Evolutionary conservation across 2,113 vertebrate genomes (phyloP).

Genomic region (Quiscalus mexicanus): DNA sequence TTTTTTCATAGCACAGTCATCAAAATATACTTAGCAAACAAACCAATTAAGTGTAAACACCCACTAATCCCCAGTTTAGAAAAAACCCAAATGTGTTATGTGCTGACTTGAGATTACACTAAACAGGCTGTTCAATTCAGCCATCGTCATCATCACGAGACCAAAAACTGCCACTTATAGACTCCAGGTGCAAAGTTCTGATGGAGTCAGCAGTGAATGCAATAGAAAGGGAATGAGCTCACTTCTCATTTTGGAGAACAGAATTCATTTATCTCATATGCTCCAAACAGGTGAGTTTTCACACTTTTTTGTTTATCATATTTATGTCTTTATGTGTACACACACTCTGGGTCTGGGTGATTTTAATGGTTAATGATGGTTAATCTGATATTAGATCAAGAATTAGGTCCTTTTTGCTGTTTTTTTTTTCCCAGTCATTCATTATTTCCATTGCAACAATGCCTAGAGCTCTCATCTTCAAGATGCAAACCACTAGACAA

Average conservation of each 20-base stretch:
- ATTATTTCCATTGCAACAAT: background rate
- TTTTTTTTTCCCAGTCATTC: background rate
- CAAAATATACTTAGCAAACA: background rate
- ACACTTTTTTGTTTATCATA: background rate
- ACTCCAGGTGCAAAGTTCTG: background rate
- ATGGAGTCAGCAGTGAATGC: background rate
- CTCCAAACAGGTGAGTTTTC: background rate
- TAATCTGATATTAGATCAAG: background rate
- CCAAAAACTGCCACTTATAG: background rate
- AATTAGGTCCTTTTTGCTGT: background rate
- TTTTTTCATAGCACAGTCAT: background rate
- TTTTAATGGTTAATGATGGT: background rate
- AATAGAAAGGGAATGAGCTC: background rate
- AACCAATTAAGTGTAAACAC: background rate
- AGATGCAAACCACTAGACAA: background rate
- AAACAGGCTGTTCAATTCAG: background rate
- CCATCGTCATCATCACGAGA: background rate
- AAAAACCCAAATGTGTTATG: background rate
- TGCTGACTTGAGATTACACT: background rate
- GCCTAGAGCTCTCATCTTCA: background rate
- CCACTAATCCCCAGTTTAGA: background rate
- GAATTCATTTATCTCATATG: background rate
- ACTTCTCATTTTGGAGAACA: background rate
- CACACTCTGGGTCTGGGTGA: background rate
- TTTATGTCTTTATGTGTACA: background rate